Evolutionary conservation across 2,797 vertebrate genomes (phyloP).

Genomic region (Lepilemur septentrionalis): DNA sequence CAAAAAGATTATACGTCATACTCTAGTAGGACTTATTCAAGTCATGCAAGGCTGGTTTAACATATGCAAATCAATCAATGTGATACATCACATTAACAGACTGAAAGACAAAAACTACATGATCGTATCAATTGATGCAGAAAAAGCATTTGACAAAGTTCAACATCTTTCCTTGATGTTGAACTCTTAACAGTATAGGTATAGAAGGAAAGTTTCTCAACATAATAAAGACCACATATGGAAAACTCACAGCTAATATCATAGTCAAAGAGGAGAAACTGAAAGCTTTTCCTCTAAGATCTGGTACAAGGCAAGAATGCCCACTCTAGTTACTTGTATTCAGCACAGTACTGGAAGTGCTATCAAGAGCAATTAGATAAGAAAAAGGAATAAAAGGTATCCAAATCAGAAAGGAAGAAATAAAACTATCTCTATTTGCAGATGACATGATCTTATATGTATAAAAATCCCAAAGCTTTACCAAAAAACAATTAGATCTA

Average conservation of each 20-base stretch:
- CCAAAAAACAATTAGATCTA: background rate
- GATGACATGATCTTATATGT: background rate
- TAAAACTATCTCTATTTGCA: background rate
- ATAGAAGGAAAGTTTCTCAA: background rate
- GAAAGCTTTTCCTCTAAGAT: background rate
- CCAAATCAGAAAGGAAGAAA: background rate
- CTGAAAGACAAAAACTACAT: background rate
- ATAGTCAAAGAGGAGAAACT: background rate
- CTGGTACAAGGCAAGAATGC: background rate
- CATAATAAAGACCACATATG: background rate
- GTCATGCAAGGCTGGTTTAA: background rate
- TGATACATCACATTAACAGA: background rate
- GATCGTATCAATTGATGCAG: background rate
- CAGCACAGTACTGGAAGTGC: background rate
- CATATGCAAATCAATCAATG: background rate
- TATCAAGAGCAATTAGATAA: background rate
- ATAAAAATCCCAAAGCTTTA: background rate
- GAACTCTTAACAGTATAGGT: background rate
- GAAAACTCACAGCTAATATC: background rate
- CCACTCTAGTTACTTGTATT: background rate
- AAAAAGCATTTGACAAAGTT: background rate
- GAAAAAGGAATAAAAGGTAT: background rate
- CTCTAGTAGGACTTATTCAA: background rate
- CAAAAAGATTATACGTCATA: background rate
- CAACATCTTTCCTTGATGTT: background rate